Evolutionary conservation across 2,113 vertebrate genomes (phyloP), one percentile per base, ranked within the genome.

Genomic region (Alectura lathami): DNA sequence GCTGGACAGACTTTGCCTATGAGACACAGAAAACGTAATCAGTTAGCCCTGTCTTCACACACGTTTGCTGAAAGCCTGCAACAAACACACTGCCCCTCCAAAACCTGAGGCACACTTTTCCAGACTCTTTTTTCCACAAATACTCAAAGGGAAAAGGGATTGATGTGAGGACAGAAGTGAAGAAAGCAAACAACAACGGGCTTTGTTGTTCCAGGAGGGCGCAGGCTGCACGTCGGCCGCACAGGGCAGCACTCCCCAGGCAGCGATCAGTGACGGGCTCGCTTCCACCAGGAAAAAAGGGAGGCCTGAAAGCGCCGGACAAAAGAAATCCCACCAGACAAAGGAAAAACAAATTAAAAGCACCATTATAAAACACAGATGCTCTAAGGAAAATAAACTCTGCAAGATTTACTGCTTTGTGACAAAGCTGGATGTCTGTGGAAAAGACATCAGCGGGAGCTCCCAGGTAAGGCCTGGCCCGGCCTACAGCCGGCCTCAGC

Each of bases 331-430:
- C 98, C 98, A 97, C 91, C 96, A 98, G 99, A 98, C 98, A 96
- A 97, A 98, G 98, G 95, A 97, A 99, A 99, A 99, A 99, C 98
- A 99, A 99, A 99, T 99, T 98, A 99, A 99, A 99, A 98, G 98
- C 96, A 95, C 98, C 97, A 97, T 99, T 99, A 99, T 99, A 99
- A 99, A 99, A 99, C 98, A 98, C 99, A 99, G 99, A 99, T 99
- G 98, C 98, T 99, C 98, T 97, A 98, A 99, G 98, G 98, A 99
- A 99, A 99, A 99, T 98, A 99, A 99, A 98, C 98, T 98, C 98
- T 91, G 91, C 95, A 97, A 98, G 99, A 99, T 99, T 99, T 99
- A 99, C 97, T 97, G 98, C 88, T 90, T 98, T 98, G 97, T 98
- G 98, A 98, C 98, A 98, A 98, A 98, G 97, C 97, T 95, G 96